These are phyloP conservation scores for Sakesphorus luctuosus DNA, from an alignment of 2,113 vertebrate genomes.

Conservation along the genomic window DNA sequence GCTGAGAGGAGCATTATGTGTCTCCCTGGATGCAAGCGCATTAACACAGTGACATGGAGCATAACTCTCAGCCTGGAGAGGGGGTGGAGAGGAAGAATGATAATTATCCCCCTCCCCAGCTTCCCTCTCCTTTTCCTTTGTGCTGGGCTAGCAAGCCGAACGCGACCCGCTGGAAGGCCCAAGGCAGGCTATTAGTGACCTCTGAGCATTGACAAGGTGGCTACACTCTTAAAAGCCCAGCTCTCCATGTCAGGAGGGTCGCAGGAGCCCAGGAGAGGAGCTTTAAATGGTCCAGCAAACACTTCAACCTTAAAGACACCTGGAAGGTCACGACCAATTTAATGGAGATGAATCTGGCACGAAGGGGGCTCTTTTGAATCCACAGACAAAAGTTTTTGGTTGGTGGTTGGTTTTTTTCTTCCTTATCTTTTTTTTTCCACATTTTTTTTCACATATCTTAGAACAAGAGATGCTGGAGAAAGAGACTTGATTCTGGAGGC, in stretches of 20 bases:
- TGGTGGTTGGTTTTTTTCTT: neutral
- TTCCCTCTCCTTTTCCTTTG: conserved; percentile 81
- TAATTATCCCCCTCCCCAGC: conserved; percentile 86
- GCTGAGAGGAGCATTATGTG: conserved; percentile 90
- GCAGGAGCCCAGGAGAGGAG: conserved; percentile 71
- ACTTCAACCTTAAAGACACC: conserved; percentile 91
- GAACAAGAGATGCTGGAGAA: neutral
- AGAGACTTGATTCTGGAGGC: conserved; percentile 15
- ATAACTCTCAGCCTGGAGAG: conserved; percentile 83
- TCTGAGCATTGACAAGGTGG: conserved; percentile 85
- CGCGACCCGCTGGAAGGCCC: conserved; percentile 80
- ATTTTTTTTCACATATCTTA: neutral
- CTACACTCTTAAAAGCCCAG: conserved; percentile 83
- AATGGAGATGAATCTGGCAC: conserved; percentile 78
- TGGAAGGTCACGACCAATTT: conserved; percentile 87
- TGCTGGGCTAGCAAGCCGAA: conserved; percentile 79
- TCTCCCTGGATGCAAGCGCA: conserved; percentile 84
- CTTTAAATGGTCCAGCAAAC: conserved; percentile 84
- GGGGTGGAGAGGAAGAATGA: conserved; percentile 71
- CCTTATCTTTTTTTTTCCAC: neutral
- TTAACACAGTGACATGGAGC: conserved; percentile 90
- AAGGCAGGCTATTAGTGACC: conserved; percentile 94
- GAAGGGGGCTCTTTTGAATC: conserved; percentile 72
- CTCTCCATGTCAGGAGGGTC: conserved; percentile 85
- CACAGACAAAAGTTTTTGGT: conserved; percentile 50